Conservation (phyloP, 1,140 invertebrate genomes). For the Lysiphlebus fabarum region DNA sequence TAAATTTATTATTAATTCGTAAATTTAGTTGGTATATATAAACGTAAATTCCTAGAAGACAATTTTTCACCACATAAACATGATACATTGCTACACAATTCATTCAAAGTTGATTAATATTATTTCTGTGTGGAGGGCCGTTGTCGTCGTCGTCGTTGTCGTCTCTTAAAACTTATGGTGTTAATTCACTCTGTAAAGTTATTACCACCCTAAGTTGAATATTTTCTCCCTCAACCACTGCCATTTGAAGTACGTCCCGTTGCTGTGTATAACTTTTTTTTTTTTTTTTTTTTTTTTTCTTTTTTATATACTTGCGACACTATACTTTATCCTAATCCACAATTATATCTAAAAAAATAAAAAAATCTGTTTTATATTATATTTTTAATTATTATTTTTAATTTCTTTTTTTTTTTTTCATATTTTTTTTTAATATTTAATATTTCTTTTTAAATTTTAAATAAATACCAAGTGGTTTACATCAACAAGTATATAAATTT, state of each 20-base stretch:
- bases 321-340: background rate
- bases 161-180: constrained; percentile 22
- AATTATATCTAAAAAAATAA: background rate
- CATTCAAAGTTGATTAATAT: constrained; percentile 27
- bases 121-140: constrained; percentile 16
- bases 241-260: constrained; percentile 14
- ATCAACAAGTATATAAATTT: no score
- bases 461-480: no score
- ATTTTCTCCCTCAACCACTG: background rate
- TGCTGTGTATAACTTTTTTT: background rate
- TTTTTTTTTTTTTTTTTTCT: constrained; percentile 13
- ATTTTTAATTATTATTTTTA: no score
- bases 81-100: constrained; percentile 11
- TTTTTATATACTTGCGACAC: background rate
- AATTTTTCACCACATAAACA: no score
- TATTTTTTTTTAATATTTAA: no score
- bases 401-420: no score
- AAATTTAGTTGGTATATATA: no score
- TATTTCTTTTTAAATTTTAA: no score
- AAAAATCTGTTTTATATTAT: no score
- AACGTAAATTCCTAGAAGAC: no score
- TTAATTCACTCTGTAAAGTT: constrained; percentile 23
- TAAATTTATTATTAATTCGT: no score
- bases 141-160: constrained; percentile 21
- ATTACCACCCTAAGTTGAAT: constrained; percentile 20